Percentiles rank a stretch among this genome's conserved stretches.
These are phyloP conservation scores for Echinarachnius parma DNA, from an alignment of 53 echinoderm and acorn worm genomes.

Conservation along the genomic window DNA sequence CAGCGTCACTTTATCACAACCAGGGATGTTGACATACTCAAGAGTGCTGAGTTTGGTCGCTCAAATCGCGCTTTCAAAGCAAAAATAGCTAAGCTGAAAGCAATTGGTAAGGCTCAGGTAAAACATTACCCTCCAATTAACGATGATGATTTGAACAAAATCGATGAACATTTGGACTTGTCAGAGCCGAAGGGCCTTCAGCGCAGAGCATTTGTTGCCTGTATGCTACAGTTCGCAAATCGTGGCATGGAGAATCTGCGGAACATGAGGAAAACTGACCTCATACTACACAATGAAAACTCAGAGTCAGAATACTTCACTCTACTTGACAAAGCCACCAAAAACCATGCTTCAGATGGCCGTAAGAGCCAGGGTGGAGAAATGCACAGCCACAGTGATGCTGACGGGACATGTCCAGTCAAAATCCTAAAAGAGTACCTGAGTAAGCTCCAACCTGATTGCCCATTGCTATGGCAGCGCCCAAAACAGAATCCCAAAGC, in stretches of 20 bases:
- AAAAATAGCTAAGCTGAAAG: constrained; percentile 25
- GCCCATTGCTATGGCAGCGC: constrained; percentile 18
- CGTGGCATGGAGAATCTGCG: constrained; percentile 29
- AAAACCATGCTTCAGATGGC: constrained; percentile 32
- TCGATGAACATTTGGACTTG: constrained; percentile 25
- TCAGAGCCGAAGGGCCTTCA: constrained; percentile 32
- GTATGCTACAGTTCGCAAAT: constrained; percentile 33
- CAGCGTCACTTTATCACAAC: constrained; percentile 35
- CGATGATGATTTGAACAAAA: constrained; percentile 29
- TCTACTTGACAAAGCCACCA: constrained; percentile 24
- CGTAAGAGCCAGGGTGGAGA: constrained; percentile 37
- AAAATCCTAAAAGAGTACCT: constrained; percentile 2
- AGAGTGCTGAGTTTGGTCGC: constrained; percentile 25
- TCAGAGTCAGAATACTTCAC: constrained; percentile 31
- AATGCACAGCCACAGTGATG: constrained; percentile 13
- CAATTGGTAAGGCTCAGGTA: constrained; percentile 23
- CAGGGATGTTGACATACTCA: constrained; percentile 29
- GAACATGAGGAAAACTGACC: constrained; percentile 29
- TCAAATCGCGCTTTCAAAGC: constrained; percentile 20
- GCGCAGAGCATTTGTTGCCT: constrained; percentile 32
- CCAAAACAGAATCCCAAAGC: constrained; percentile 7
- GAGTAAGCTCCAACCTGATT: constrained; percentile 22
- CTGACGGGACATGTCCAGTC: constrained; percentile 10
- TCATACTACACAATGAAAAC: constrained; percentile 12
- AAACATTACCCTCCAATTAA: constrained; percentile 27